A percentile compares a stretch with the other conserved stretches of the same genome.
These are phyloP conservation scores for Haliclystus octoradiatus DNA, from an alignment of 30 jellyfish, hydroid and myxozoan species.

Conservation along the genomic window DNA sequence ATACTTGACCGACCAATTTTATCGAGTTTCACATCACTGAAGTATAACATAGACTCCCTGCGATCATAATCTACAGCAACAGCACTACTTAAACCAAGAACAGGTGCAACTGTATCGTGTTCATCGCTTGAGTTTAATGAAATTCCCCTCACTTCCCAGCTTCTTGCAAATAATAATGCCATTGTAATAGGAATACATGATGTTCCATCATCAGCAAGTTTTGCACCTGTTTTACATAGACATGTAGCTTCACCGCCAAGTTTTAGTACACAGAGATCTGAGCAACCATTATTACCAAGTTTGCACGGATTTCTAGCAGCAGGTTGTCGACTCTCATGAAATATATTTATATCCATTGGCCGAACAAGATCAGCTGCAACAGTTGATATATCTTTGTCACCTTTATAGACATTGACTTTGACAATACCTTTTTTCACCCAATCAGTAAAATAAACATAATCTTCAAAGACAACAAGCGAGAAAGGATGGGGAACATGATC, in stretches of 20 bases:
- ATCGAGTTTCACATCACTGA: slow-evolving; percentile 58
- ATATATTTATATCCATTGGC: slow-evolving; percentile 88
- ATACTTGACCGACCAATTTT: slow-evolving; percentile 65
- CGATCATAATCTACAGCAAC: slow-evolving; percentile 91
- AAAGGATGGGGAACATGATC: slow-evolving; percentile 75
- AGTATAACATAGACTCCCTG: slow-evolving; percentile 37
- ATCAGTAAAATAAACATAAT: slow-evolving; percentile 67
- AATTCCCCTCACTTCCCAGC: slow-evolving; percentile 89
- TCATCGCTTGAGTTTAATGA: slow-evolving; percentile 22
- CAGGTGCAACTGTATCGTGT: slow-evolving; percentile 63
- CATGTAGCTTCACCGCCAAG: slow-evolving; percentile 35
- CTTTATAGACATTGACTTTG: slow-evolving; percentile 16
- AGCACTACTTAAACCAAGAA: slow-evolving; percentile 74
- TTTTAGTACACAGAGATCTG: slow-evolving; percentile 72
- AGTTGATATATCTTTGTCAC: slow-evolving; percentile 5
- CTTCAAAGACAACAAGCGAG: slow-evolving; percentile 60
- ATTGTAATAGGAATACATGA: slow-evolving; percentile 28
- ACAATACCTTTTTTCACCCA: slow-evolving; percentile 77
- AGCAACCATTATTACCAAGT: slow-evolving; percentile 38
- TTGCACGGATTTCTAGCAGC: slow-evolving; percentile 51
- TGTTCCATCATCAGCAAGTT: slow-evolving; percentile 21
- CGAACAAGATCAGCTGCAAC: slow-evolving; percentile 47
- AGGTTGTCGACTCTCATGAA: slow-evolving; percentile 66
- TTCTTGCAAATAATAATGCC: slow-evolving; percentile 70
- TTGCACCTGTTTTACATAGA: slow-evolving; percentile 51